Base-by-base conservation (phyloP, 2,888 invertebrate genomes). In the Conomelus anceps region DNA sequence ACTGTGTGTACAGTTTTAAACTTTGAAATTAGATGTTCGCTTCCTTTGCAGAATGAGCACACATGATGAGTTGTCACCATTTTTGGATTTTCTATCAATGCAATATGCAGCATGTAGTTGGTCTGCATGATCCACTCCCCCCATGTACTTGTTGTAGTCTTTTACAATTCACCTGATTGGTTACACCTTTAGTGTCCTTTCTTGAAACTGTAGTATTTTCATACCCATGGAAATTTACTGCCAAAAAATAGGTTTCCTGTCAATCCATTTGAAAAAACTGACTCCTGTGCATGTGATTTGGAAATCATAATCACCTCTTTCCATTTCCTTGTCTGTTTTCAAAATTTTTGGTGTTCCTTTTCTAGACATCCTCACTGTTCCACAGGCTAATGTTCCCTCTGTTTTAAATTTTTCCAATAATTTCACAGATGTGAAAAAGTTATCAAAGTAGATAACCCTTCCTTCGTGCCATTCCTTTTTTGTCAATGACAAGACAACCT, bases 281-380 rank as follows among this genome's bases (percentile, higher is more conserved):
- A 91, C 84, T 22, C 89, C 89, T 34, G 63, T 88, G 85, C 88
- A 88, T 0, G 91, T 90, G 41, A 90, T 84, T 13, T 90, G 86
- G 22, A 29, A 87, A 88, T 92, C 91, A 24, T 26, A 90, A 23
- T 91, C 90, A 22, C 91, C 92, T 34, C 91, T 87, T 88, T 91
- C 90, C 89, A 91, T 89, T 23, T 90, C 89, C 26, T 26, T 87
- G 22, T 88, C 85, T 29, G 7, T 20, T 13, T 85, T 23, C 23
- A 85, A 88, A 23, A 84, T 86, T 24, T 87, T 22, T 22, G 89
- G 90, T 23, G 90, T 22, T 63, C 88, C 89, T 86, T 85, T 89
- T 41, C 91, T 63, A 22, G 89, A 88, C 85, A 29, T 22, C 22
- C 89, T 23, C 17, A 91, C 90, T 13, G 91, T 90, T 1, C 89